Evolutionary conservation across 1,140 invertebrate species (phyloP).

Genomic region (Semibalanus balanoides): DNA sequence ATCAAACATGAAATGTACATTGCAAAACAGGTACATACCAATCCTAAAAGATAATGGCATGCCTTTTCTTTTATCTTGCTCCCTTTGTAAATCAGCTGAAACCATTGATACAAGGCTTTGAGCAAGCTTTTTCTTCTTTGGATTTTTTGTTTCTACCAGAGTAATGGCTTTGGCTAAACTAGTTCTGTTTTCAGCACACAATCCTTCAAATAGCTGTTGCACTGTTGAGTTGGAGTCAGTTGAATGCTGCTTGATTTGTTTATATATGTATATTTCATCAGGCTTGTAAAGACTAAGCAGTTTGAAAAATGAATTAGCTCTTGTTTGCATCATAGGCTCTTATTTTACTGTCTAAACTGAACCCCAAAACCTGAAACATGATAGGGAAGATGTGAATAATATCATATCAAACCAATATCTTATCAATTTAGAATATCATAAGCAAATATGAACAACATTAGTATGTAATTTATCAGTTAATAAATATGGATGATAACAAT

Average conservation of each 20-base stretch:
- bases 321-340: too few species aligned
- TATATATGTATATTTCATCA: background rate
- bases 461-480: too few species aligned
- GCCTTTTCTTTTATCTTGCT: slow-evolving; percentile 13
- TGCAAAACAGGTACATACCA: slow-evolving; percentile 30
- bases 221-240: background rate
- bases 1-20: background rate
- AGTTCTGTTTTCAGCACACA: slow-evolving; percentile 15
- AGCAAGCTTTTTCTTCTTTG: slow-evolving; percentile 18
- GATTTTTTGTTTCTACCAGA: slow-evolving; percentile 20
- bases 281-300: background rate
- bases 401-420: too few species aligned
- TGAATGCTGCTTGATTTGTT: background rate
- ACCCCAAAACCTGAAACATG: too few species aligned
- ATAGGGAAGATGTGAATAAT: too few species aligned
- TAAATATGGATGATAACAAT: too few species aligned
- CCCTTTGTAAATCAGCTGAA: slow-evolving; percentile 12
- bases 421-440: too few species aligned
- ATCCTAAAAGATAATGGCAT: slow-evolving; percentile 34
- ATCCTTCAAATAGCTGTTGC: slow-evolving; percentile 5
- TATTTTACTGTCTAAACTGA: too few species aligned
- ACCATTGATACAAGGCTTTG: slow-evolving; percentile 14
- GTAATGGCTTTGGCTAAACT: slow-evolving; percentile 19
- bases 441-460: too few species aligned
- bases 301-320: background rate